Evolutionary conservation across 1,140 invertebrate species (phyloP), one percentile per base, ranked within the genome.

Genomic region (Papilio polytes): DNA sequence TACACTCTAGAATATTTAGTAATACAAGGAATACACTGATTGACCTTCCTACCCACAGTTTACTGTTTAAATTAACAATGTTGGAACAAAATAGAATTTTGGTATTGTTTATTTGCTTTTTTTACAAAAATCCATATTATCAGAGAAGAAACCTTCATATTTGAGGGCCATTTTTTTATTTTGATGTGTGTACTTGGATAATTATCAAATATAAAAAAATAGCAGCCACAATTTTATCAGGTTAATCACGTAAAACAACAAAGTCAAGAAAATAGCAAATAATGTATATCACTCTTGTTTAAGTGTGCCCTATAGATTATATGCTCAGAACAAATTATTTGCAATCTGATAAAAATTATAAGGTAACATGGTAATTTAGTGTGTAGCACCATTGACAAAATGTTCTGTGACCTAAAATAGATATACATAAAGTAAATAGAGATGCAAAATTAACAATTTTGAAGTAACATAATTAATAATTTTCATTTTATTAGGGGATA

Each of bases 281-380:
- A 66, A 36, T 66, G 63, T 70, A 70, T 36, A 70, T 70, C 1
- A 31, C 12, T 31, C 22, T 70, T 70, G 26, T 70, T 66, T 70
- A 3, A 7, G 63, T 31, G 13, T 70, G 26, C 12, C 63, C 13
- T 70, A 31, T 13, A 31, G 26, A 26, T 31, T 70, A 31, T 70
- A 13, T 31, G 15, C 26, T 15, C 22, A 70, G 63, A 26, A 63
- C 22, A 26, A 22, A 26, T 26, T 63, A 63, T 63, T 31, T 70
- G 2, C 26, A 70, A 70, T 13, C 26, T 66, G 59, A 66, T 66
- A 66, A 66, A 66, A 12, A 31, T 10, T 70, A 70, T 26, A 31
- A 15, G 13, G 63, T 31, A 18, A 66, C 59, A 31, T 15, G 9
- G 59, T 26, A 66, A 26, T 31, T 26, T 7, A 66, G 10, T 66